A percentile compares a stretch with the other conserved stretches of the same genome.
phyloP scores from a whole-genome alignment of 64 coral and sea anemone genomes.

The Montipora foliosa region DNA sequence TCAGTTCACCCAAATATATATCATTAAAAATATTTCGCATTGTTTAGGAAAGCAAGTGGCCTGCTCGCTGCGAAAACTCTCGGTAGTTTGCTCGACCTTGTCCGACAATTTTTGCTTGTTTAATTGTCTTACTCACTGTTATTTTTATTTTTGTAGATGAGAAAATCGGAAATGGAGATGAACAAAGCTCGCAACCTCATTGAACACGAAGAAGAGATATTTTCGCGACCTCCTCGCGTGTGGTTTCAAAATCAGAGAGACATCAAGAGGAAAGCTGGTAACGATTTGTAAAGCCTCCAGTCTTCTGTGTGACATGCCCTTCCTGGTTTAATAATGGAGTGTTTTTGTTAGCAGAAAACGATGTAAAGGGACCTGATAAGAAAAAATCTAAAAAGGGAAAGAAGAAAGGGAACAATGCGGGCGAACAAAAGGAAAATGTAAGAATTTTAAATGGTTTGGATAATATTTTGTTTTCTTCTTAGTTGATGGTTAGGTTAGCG shows the following conservation, averaged over 20 bases:
- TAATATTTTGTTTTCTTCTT: background rate
- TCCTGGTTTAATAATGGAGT: background rate
- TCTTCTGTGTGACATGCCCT: background rate
- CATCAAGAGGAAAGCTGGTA: slow-evolving; percentile 73
- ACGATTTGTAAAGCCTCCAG: background rate
- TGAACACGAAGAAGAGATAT: slow-evolving; percentile 92
- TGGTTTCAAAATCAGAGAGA: slow-evolving; percentile 89
- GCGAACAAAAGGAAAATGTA: slow-evolving; percentile 28
- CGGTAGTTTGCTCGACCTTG: no score
- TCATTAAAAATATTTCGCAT: no score
- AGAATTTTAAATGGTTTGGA: background rate
- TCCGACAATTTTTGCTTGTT: background rate
- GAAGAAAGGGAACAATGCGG: slow-evolving; percentile 57
- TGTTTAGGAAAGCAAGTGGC: no score
- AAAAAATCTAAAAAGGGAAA: slow-evolving; percentile 78
- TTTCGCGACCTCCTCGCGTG: slow-evolving; percentile 84
- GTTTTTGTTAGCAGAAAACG: slow-evolving; percentile 32
- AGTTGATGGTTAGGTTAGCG: no score
- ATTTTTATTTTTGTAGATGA: slow-evolving; percentile 65
- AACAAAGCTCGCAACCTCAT: slow-evolving; percentile 93
- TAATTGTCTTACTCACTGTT: background rate
- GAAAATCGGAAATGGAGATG: slow-evolving; percentile 92
- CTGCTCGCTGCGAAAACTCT: no score
- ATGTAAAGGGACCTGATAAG: background rate
- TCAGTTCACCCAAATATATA: background rate